Base-by-base conservation (phyloP, 2,113 vertebrate species). In the Gobio gobio region DNA sequence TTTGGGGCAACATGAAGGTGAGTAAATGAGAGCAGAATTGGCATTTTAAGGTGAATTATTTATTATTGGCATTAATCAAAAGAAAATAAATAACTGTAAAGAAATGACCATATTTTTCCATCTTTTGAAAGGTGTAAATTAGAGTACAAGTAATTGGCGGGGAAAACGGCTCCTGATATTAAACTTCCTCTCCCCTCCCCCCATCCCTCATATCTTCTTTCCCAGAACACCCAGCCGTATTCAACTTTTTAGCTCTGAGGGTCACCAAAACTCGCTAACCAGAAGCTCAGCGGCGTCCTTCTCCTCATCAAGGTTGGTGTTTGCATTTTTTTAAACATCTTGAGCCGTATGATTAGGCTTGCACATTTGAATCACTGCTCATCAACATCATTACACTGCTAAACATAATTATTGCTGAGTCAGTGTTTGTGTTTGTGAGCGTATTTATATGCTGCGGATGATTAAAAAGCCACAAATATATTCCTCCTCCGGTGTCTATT, bases 171-270 rank as follows among this genome's bases (percentile, higher is more conserved):
- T 29, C 49, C 59, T 80, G 54, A 79, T 83, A 90, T 92, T 92
- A 92, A 90, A 92, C 93, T 92, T 93, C 89, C 92, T 89, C 36
- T 87, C 78, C 5, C 92, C 92, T 91, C 91, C 87, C 87, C 29
- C 29, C 29, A 29, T 29, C 29, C 92, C 90, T 92, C 92, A 89
- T 93, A 91, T 93, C 92, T 95, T 91, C 93, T 93, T 94, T 93
- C 92, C 88, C 94, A 95, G 95, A 95, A 95, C 92, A 95, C 95
- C 91, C 94, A 95, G 93, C 95, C 95, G 91, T 95, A 95, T 92
- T 95, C 94, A 87, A 92, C 94, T 93, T 95, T 95, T 94, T 95
- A 95, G 94, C 92, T 94, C 90, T 29, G 93, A 93, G 93, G 93
- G 92, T 92, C 93, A 94, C 94, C 93, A 91, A 92, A 92, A 91